These are phyloP conservation scores for Caenorhabditis sinica DNA, from an alignment of 2,888 invertebrate species.

Conservation along the genomic window DNA sequence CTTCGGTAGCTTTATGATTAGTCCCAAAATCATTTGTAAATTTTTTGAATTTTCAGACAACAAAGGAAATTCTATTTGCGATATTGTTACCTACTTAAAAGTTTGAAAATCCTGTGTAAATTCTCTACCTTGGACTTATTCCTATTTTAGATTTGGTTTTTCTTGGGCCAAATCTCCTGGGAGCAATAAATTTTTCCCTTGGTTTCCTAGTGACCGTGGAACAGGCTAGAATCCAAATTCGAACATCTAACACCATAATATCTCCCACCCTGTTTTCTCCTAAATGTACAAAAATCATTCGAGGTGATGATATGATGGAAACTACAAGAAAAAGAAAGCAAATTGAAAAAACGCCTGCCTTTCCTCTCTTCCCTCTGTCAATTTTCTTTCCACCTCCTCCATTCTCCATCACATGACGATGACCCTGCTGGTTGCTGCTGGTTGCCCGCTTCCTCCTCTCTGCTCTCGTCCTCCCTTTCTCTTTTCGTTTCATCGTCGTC, in stretches of 20 bases:
- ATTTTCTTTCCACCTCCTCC: constrained; percentile 22
- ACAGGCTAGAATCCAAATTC: not conserved
- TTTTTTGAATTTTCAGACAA: not conserved
- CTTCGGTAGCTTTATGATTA: too few species aligned
- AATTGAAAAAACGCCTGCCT: constrained; percentile 51
- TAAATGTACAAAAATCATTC: constrained; percentile 17
- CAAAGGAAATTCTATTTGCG: too few species aligned
- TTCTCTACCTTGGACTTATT: too few species aligned
- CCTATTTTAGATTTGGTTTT: too few species aligned
- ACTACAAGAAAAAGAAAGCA: constrained; percentile 9
- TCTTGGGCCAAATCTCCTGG: too few species aligned
- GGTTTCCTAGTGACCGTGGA: too few species aligned
- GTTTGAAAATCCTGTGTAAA: too few species aligned
- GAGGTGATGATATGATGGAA: constrained; percentile 28
- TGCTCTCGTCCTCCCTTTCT: constrained; percentile 26
- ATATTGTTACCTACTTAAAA: too few species aligned
- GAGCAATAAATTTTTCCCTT: not conserved
- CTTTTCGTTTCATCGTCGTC: constrained; percentile 23
- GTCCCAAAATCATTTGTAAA: not conserved
- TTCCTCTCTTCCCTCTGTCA: constrained; percentile 12
- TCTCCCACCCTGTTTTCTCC: not conserved
- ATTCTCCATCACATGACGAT: constrained; percentile 51
- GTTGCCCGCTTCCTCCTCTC: constrained; percentile 50
- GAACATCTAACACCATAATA: not conserved
- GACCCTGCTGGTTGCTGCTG: constrained; percentile 46